A percentile compares a stretch with the other conserved stretches of the same genome.
Evolutionary conservation across 2,113 vertebrate species (phyloP).

Genomic region (Apteryx mantelli): DNA sequence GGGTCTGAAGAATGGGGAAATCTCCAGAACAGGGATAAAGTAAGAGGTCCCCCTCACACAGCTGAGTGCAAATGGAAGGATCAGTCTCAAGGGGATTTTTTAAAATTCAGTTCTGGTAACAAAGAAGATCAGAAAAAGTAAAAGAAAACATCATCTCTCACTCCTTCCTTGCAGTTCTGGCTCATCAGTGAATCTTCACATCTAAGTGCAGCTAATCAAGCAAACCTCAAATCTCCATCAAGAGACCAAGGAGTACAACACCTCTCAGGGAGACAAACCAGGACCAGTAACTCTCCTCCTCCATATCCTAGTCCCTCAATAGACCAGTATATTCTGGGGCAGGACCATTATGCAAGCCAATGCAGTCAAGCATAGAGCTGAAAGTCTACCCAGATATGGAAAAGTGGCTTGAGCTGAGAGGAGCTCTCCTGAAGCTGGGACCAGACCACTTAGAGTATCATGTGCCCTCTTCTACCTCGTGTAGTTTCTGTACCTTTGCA

Average conservation of each 20-base stretch:
- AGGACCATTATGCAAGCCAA: not conserved
- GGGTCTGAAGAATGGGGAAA: not conserved
- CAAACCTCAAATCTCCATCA: not conserved
- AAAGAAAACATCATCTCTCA: not conserved
- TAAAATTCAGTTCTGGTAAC: not conserved
- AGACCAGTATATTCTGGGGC: not conserved
- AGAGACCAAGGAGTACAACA: not conserved
- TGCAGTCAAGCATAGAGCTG: not conserved
- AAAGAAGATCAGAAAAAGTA: not conserved
- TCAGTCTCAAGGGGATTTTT: not conserved
- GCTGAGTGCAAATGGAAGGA: not conserved
- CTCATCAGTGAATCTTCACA: not conserved
- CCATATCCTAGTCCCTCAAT: not conserved
- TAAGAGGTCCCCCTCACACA: not conserved
- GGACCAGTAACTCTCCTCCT: not conserved
- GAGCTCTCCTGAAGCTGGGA: not conserved
- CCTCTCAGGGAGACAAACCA: not conserved
- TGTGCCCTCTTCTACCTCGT: not conserved
- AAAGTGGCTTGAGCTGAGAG: not conserved
- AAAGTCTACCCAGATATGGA: not conserved
- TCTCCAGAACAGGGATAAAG: not conserved
- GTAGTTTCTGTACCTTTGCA: not conserved
- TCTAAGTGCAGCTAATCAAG: not conserved
- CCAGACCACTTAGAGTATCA: not conserved
- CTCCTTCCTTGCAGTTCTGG: not conserved